A percentile compares a stretch with the other conserved stretches of the same genome.
These are phyloP conservation scores for Drosophila nr. perissopoda DNA, from an alignment of 2,888 invertebrate genomes.

Conservation along the genomic window DNA sequence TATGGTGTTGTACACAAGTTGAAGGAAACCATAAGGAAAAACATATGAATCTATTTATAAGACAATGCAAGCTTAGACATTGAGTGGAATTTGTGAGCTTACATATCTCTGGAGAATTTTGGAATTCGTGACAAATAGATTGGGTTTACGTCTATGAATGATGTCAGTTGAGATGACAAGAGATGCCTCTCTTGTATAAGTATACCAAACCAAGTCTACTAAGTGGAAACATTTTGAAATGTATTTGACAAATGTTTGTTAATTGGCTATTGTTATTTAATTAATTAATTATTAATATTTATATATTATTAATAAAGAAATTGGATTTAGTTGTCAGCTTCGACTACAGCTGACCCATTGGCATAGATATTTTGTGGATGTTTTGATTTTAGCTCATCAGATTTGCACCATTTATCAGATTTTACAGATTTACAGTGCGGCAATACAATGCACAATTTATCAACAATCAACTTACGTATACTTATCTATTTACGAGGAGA, in stretches of 20 bases:
- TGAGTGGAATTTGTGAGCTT: slow-evolving; percentile 16
- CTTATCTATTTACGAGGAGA: slow-evolving; percentile 44
- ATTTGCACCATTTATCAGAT: slow-evolving; percentile 11
- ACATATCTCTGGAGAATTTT: neutral
- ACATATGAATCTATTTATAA: slow-evolving; percentile 45
- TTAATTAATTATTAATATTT: neutral
- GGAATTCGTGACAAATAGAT: neutral
- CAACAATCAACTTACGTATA: slow-evolving; percentile 31
- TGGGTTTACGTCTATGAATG: no score
- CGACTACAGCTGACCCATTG: slow-evolving; percentile 13
- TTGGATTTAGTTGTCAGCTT: neutral
- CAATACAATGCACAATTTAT: slow-evolving; percentile 51
- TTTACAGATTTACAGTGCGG: slow-evolving; percentile 18
- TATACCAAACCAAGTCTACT: neutral
- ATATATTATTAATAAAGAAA: neutral
- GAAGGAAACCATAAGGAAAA: slow-evolving; percentile 22
- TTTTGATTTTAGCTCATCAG: slow-evolving; percentile 2
- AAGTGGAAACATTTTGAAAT: neutral
- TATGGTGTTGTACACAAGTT: slow-evolving; percentile 35
- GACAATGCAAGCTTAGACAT: slow-evolving; percentile 25
- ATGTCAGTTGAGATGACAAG: neutral
- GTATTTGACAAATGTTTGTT: neutral
- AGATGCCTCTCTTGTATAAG: neutral
- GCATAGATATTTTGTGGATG: slow-evolving; percentile 12
- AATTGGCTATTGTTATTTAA: neutral